These are phyloP conservation scores for Tautogolabrus adspersus DNA, from an alignment of 2,113 vertebrate species.

Conservation along the genomic window DNA sequence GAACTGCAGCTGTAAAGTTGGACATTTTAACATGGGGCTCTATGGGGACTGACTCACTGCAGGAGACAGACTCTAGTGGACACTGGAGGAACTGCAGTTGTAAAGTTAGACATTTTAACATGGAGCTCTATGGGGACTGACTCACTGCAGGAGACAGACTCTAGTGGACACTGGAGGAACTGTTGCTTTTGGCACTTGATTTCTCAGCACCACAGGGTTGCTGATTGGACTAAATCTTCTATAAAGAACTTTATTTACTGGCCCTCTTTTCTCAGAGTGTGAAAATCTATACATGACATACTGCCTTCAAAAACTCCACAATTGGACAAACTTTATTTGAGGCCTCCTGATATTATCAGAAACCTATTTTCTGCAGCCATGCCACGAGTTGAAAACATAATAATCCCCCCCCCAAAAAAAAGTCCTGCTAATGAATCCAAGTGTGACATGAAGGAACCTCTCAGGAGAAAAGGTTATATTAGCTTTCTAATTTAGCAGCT, in stretches of 20 bases:
- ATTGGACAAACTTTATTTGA: background rate
- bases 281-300: background rate
- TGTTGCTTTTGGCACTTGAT: too few relatives aligned
- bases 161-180: too few relatives aligned
- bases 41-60: too few relatives aligned
- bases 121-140: too few relatives aligned
- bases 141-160: too few relatives aligned
- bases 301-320: background rate
- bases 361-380: conserved; percentile 5
- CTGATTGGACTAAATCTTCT: background rate
- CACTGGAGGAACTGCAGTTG: too few relatives aligned
- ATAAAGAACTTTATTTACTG: background rate
- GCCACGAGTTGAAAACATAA: conserved; percentile 10
- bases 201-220: too few relatives aligned
- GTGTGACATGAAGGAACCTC: conserved; percentile 40
- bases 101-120: too few relatives aligned
- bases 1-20: too few relatives aligned
- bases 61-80: too few relatives aligned
- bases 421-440: conserved; percentile 48
- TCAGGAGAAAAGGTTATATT: conserved; percentile 56
- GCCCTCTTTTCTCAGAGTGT: background rate
- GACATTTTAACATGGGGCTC: too few relatives aligned
- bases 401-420: background rate
- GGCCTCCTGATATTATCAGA: background rate
- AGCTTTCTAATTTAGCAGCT: conserved; percentile 45